Conservation (phyloP, 2,797 vertebrate genomes). For the Characodon lateralis region DNA sequence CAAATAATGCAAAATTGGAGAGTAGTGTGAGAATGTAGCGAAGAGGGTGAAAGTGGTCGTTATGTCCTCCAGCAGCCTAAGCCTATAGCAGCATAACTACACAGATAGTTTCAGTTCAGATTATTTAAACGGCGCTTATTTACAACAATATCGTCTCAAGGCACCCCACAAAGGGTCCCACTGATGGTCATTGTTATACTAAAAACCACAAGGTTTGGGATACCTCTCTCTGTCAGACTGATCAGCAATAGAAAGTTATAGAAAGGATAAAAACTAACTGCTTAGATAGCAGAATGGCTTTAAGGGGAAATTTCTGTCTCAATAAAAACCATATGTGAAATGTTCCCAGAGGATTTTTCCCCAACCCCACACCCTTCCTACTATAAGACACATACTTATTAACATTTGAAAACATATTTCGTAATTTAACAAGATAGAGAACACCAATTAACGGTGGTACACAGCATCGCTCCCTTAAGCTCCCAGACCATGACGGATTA, state of each 20-base stretch:
- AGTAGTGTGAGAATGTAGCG: too few relatives aligned
- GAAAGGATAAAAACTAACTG: constrained; percentile 17
- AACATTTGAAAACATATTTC: constrained; percentile 61
- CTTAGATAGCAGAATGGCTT: constrained; percentile 17
- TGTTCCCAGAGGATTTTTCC: constrained; percentile 37
- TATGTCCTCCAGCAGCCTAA: too few relatives aligned
- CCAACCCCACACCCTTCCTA: constrained; percentile 7
- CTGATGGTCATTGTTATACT: too few relatives aligned
- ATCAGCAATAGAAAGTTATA: constrained; percentile 12
- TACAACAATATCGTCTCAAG: too few relatives aligned
- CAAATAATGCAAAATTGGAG: too few relatives aligned
- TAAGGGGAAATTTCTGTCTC: constrained; percentile 34
- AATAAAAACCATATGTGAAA: constrained; percentile 27
- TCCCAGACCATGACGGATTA: constrained; percentile 63
- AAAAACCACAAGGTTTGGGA: too few relatives aligned
- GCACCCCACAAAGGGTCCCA: too few relatives aligned
- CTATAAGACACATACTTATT: constrained; percentile 50
- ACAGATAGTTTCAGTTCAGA: too few relatives aligned
- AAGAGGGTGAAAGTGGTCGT: too few relatives aligned
- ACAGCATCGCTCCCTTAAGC: constrained; percentile 72
- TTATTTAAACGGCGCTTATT: too few relatives aligned
- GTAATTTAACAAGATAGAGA: constrained; percentile 62
- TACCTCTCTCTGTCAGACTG: too few relatives aligned
- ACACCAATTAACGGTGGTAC: constrained; percentile 64
- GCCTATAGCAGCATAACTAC: too few relatives aligned